phyloP scores from a whole-genome alignment of 2,113 vertebrate species.

The Nansenia antarctica region DNA sequence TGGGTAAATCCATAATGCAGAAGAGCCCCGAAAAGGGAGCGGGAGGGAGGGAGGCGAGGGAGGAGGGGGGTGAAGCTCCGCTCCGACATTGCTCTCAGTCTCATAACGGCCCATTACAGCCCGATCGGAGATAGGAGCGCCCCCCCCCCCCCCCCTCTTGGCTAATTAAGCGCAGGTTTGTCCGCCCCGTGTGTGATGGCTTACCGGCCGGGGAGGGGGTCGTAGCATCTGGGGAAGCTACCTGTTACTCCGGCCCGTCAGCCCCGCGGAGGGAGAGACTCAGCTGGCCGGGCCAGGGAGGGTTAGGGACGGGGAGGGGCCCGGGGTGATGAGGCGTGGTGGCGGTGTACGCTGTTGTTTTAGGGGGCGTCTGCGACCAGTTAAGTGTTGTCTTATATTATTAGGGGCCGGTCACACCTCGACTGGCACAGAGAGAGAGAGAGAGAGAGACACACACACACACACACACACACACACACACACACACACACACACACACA shows the following conservation, averaged over 20 bases:
- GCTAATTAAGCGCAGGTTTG: slow-evolving; percentile 97
- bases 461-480: neutral
- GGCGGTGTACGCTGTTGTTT: slow-evolving; percentile 62
- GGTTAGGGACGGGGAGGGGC: slow-evolving; percentile 23
- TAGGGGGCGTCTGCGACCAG: slow-evolving; percentile 69
- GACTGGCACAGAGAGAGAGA: no score
- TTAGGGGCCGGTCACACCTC: neutral
- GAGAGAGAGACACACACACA: no score
- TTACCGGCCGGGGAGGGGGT: slow-evolving; percentile 72
- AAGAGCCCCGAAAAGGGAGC: no score
- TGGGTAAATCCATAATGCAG: slow-evolving; percentile 99
- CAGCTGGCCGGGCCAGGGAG: slow-evolving; percentile 60
- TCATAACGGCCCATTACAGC: slow-evolving; percentile 81
- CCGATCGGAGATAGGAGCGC: slow-evolving; percentile 76
- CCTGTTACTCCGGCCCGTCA: slow-evolving; percentile 80
- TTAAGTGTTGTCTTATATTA: slow-evolving; percentile 56
- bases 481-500: neutral
- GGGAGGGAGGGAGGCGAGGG: slow-evolving; percentile 53
- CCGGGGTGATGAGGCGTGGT: slow-evolving; percentile 67
- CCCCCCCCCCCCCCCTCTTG: slow-evolving; percentile 64
- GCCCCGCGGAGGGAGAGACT: slow-evolving; percentile 60
- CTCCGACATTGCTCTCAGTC: slow-evolving; percentile 65
- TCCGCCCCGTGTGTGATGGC: slow-evolving; percentile 81
- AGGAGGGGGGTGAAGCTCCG: slow-evolving; percentile 73
- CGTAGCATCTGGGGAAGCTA: slow-evolving; percentile 88